These are phyloP conservation scores for Dasyprocta punctata DNA, from an alignment of 2,113 vertebrate genomes.

Conservation along the genomic window DNA sequence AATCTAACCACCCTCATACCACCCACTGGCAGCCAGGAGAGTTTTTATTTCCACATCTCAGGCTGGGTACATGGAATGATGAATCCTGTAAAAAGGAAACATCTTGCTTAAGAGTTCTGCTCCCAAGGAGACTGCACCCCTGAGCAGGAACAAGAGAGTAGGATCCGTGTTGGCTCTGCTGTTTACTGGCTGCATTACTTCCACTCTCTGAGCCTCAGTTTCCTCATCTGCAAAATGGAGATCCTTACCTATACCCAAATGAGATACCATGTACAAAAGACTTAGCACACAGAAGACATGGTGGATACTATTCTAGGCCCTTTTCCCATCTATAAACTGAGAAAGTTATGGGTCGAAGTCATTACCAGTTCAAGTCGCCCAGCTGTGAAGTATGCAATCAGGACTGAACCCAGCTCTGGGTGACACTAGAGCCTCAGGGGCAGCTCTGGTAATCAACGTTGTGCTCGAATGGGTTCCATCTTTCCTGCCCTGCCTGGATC, in stretches of 20 bases:
- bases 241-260: neutral
- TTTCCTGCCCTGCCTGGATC: neutral
- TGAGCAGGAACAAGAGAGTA: neutral
- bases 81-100: neutral
- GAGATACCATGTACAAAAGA: neutral
- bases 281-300: neutral
- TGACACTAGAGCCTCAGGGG: neutral
- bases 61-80: neutral
- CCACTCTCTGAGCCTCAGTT: neutral
- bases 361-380: neutral
- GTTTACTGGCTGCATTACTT: neutral
- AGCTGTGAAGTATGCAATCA: neutral
- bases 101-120: neutral
- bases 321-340: neutral
- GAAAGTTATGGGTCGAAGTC: neutral
- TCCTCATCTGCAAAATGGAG: slow-evolving; percentile 22
- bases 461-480: neutral
- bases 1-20: neutral
- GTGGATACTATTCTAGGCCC: neutral
- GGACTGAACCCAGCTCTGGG: neutral
- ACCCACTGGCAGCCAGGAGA: neutral
- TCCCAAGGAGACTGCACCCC: neutral
- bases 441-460: neutral
- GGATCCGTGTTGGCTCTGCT: neutral
- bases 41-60: neutral